Conservation (phyloP, 2,113 vertebrate species). For the Dunckerocampus dactyliophorus region DNA sequence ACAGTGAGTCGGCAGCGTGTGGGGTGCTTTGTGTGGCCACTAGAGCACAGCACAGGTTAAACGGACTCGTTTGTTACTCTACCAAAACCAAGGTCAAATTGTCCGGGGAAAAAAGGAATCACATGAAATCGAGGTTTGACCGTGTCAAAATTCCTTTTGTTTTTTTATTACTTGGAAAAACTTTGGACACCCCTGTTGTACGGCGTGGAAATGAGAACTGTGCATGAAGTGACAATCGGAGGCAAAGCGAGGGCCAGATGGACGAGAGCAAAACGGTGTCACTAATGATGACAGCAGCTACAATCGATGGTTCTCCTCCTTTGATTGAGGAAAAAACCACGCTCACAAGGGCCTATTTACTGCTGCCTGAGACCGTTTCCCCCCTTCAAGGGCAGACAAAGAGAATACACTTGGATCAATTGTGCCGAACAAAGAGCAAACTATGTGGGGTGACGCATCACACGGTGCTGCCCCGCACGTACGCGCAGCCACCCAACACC, state of each 20-base stretch:
- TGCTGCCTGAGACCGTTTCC: constrained; percentile 48
- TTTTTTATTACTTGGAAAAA: too few relatives aligned
- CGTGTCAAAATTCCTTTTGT: too few relatives aligned
- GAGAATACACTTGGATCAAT: constrained; percentile 68
- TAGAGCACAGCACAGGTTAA: too few relatives aligned
- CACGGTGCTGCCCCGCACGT: constrained; percentile 65
- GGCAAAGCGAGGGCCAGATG: constrained; percentile 24
- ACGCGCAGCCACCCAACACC: constrained; percentile 51
- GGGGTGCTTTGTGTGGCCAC: too few relatives aligned
- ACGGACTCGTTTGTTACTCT: too few relatives aligned
- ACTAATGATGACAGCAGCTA: constrained; percentile 40
- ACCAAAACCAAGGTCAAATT: too few relatives aligned
- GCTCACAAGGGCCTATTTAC: constrained; percentile 60
- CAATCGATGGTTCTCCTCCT: constrained; percentile 40
- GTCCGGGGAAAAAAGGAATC: too few relatives aligned
- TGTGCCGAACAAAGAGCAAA: constrained; percentile 66
- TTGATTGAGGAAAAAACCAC: constrained; percentile 39
- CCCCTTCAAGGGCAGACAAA: constrained; percentile 60
- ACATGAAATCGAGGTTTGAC: too few relatives aligned
- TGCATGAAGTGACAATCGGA: too few relatives aligned
- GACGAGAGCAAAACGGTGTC: constrained; percentile 32
- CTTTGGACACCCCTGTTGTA: too few relatives aligned
- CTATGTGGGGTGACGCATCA: constrained; percentile 68
- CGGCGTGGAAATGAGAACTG: too few relatives aligned
- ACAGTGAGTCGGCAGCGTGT: too few relatives aligned